phyloP scores from a whole-genome alignment of 2,888 invertebrate genomes.

The Caenorhabditis sp. region DNA sequence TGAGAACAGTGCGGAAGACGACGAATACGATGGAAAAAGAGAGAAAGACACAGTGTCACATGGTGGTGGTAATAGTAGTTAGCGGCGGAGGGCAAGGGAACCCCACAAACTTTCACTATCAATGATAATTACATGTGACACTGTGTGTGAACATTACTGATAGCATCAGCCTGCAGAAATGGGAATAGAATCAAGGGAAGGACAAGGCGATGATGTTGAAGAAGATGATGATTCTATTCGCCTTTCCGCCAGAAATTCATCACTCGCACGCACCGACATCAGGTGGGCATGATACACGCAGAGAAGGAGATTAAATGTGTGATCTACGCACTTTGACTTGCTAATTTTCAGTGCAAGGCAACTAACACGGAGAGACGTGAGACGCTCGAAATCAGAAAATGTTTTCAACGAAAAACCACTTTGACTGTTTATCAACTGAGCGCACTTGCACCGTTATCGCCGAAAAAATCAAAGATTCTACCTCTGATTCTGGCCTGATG shows the following conservation, averaged over 20 bases:
- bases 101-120: conserved; percentile 19
- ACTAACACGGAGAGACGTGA: too few species aligned
- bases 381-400: too few species aligned
- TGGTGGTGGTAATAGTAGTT: conserved; percentile 9
- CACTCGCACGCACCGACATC: not conserved
- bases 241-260: not conserved
- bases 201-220: not conserved
- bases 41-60: conserved; percentile 17
- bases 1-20: conserved; percentile 43
- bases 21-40: too few species aligned
- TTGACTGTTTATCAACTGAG: not conserved
- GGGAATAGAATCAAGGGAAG: not conserved
- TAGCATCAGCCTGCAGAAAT: not conserved
- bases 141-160: conserved; percentile 5
- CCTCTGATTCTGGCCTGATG: not conserved
- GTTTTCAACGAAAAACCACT: too few species aligned
- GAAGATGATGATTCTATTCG: not conserved
- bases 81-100: conserved; percentile 3
- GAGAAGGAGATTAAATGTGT: not conserved
- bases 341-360: too few species aligned
- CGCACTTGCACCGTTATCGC: not conserved
- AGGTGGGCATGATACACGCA: not conserved
- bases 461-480: not conserved
- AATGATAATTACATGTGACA: conserved; percentile 6
- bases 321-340: not conserved